Evolutionary conservation across 2,113 vertebrate genomes (phyloP), one percentile per base, ranked within the genome.

Genomic region (Sorex araneus): DNA sequence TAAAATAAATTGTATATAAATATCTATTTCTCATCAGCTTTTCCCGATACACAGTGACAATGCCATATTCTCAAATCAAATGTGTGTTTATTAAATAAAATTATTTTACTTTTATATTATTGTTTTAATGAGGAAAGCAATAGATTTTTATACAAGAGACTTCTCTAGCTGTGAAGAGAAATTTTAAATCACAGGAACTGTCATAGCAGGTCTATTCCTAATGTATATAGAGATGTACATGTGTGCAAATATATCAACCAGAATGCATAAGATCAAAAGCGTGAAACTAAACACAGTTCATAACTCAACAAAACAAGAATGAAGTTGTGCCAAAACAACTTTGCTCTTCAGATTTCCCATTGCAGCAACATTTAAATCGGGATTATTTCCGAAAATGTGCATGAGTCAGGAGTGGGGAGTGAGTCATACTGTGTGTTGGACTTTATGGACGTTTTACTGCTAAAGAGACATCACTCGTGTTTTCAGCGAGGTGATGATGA

Each of bases 231-330:
- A 36, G 84, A 95, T 1, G 0, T 64, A 87, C 4, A 32, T 69
- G 54, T 73, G 23, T n/a, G 4, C 86, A 92, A 77, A 97, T 87
- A 86, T 63, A 94, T 91, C 84, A 92, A 79, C 30, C 86, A 93
- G 89, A 97, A 96, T 93, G 73, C 67, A 84, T 36, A 92, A 91
- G 94, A 90, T 85, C 76, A 82, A 94, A 95, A 96, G 73, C 10
- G 50, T 74, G 89, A 97, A 97, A 96, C 75, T 94, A 96, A 97
- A 94, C 76, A 92, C 81, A 90, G 94, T 94, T 93, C 89, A 85
- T 94, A 97, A 94, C 88, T 96, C 89, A 95, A 87, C 87, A 94
- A 92, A 94, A 84, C 81, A 96, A 87, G 74, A 82, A 3, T 6
- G 0, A 88, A 73, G 63, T 87, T 88, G 18, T 23, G 2, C 63